A percentile compares a stretch with the other conserved stretches of the same genome.
phyloP scores from a whole-genome alignment of 2,888 invertebrate genomes.

The Luperina testacea region DNA sequence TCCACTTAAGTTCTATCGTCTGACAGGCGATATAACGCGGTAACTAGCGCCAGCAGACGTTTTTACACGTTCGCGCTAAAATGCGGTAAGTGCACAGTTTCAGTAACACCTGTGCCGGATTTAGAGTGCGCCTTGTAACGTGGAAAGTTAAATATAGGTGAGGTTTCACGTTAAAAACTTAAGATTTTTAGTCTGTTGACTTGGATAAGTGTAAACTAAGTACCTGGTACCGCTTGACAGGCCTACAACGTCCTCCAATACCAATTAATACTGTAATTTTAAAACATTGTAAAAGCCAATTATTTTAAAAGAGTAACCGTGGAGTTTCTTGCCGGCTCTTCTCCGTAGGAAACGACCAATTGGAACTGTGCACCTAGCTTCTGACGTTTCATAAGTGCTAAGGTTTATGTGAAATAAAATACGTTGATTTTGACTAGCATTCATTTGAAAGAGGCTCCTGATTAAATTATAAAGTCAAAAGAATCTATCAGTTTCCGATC shows the following conservation, averaged over 20 bases:
- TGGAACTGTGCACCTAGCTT: neutral
- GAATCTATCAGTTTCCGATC: neutral
- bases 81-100: constrained; percentile 56
- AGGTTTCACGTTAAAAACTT: neutral
- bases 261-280: neutral
- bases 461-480: neutral
- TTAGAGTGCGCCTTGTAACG: constrained; percentile 24
- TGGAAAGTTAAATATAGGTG: constrained; percentile 20
- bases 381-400: neutral
- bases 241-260: neutral
- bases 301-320: too few relatives aligned
- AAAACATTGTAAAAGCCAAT: neutral
- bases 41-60: constrained; percentile 46
- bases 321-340: neutral
- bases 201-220: neutral
- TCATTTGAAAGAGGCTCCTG: neutral
- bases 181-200: constrained; percentile 26
- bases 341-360: neutral
- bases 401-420: neutral
- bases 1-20: constrained; percentile 32
- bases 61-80: constrained; percentile 53
- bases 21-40: constrained; percentile 45
- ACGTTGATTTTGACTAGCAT: neutral
- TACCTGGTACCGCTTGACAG: neutral
- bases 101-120: constrained; percentile 55